Evolutionary conservation across 2,888 invertebrate species (phyloP), one percentile per base, ranked within the genome.

Genomic region (Dyspetes luteomarginatus): DNA sequence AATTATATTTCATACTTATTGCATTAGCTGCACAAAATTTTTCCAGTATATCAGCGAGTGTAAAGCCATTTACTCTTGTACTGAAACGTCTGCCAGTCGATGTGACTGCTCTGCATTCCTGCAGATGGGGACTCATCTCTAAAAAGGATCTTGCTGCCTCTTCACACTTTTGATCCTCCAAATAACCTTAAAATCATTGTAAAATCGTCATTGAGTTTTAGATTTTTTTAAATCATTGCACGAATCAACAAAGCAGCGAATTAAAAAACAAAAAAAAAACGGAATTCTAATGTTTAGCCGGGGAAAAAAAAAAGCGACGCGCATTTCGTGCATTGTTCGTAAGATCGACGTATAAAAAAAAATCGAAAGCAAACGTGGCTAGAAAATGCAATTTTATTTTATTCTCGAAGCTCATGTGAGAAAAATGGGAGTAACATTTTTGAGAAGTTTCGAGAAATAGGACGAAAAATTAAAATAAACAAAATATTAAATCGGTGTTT

Each of bases 31-130:
- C 86, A 58, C 89, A 90, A 67, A 89, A 91, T 74, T 91, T 91
- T 24, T 92, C 91, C 45, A 92, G 78, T 19, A 92, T 83, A 58
- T 92, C 90, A 2, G 83, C 76, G 26, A 92, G 84, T 2, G 87
- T 89, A 64, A 89, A 86, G 19, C 90, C 89, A 12, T 85, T 86
- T 1, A 91, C 89, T 86, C 82, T 87, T 19, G 88, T 90, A 60
- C 85, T 88, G 60, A 90, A 91, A 69, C 85, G 83, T 68, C 85
- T 86, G 12, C 89, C 90, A 28, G 75, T 85, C 56, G 87, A 86
- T 26, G 82, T 69, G 24, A 89, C 87, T 3, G 78, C 77, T 24
- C 88, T 86, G 75, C 89, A 89, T 84, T 90, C 90, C 72, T 88
- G 87, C 0, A 89, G 84, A 64, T 88, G 86, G 0, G 88, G 85